A percentile compares a stretch with the other conserved stretches of the same genome.
These are phyloP conservation scores for Callorhinus ursinus DNA, from an alignment of 2,113 vertebrate genomes.

Conservation along the genomic window DNA sequence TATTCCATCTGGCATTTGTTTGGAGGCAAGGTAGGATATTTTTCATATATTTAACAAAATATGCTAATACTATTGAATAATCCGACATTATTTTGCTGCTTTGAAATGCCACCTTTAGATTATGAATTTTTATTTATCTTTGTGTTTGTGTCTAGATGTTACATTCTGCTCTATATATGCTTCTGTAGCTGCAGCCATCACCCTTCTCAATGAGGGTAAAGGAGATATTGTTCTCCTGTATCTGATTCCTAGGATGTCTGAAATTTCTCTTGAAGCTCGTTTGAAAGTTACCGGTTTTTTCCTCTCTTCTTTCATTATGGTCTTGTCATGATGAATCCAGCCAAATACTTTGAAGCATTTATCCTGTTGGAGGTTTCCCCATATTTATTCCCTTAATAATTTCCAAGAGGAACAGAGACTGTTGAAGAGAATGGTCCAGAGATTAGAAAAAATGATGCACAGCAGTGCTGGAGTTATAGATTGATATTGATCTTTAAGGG, in stretches of 20 bases:
- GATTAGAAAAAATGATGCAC: background rate
- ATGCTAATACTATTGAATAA: background rate
- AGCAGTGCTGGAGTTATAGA: background rate
- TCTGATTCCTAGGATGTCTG: background rate
- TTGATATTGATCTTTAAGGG: background rate
- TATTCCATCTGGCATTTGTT: constrained; percentile 44
- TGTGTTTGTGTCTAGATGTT: background rate
- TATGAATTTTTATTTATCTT: background rate
- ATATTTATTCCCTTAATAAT: background rate
- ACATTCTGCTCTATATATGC: background rate
- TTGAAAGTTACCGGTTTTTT: background rate
- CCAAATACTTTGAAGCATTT: background rate
- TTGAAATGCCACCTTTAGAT: background rate
- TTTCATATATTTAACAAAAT: constrained; percentile 20
- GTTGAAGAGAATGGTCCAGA: background rate
- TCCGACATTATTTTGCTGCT: background rate
- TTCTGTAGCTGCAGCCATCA: too few relatives aligned
- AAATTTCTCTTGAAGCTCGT: background rate
- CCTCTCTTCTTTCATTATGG: background rate
- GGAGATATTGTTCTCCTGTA: background rate
- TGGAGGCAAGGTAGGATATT: background rate
- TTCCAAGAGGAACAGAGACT: background rate
- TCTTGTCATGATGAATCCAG: background rate
- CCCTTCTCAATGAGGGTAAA: background rate
- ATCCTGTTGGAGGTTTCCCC: background rate